phyloP scores from a whole-genome alignment of 2,888 invertebrate species.

The Molorchus minor region DNA sequence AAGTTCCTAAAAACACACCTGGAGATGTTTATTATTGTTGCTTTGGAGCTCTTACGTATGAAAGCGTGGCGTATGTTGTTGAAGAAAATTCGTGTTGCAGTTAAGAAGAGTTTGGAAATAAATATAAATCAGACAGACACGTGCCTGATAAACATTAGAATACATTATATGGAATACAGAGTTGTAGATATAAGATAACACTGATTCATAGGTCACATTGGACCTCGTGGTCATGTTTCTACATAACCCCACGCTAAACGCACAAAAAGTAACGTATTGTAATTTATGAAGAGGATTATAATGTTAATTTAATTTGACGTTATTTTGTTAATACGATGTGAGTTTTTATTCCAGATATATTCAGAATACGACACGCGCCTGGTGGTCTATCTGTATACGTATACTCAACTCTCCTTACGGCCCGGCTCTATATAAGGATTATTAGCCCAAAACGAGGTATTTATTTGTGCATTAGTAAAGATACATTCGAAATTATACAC shows the following conservation, averaged over 20 bases:
- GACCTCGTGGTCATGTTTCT: not conserved
- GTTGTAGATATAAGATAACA: not conserved
- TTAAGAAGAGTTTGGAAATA: too few relatives aligned
- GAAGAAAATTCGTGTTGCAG: too few relatives aligned
- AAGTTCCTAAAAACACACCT: too few relatives aligned
- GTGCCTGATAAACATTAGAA: not conserved
- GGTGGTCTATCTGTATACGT: constrained; percentile 18
- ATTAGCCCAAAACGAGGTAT: constrained; percentile 22
- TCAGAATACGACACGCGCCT: constrained; percentile 11
- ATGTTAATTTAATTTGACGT: constrained; percentile 21
- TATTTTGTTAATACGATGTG: constrained; percentile 20
- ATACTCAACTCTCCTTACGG: constrained; percentile 8
- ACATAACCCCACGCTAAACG: constrained; percentile 18
- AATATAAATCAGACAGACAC: not conserved
- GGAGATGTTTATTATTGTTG: too few relatives aligned
- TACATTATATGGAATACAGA: not conserved
- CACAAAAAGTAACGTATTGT: constrained; percentile 11
- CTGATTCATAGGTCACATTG: not conserved
- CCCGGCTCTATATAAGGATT: constrained; percentile 18
- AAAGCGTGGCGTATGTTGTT: too few relatives aligned
- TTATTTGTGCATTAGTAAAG: constrained; percentile 12
- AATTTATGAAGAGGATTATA: constrained; percentile 10
- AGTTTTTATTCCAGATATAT: constrained; percentile 13
- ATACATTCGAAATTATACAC: constrained; percentile 11
- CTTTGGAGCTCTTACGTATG: too few relatives aligned